Percentiles rank a stretch among this genome's conserved stretches.
Conservation (phyloP, 2,888 invertebrate species). For the Cordilura impudica region DNA sequence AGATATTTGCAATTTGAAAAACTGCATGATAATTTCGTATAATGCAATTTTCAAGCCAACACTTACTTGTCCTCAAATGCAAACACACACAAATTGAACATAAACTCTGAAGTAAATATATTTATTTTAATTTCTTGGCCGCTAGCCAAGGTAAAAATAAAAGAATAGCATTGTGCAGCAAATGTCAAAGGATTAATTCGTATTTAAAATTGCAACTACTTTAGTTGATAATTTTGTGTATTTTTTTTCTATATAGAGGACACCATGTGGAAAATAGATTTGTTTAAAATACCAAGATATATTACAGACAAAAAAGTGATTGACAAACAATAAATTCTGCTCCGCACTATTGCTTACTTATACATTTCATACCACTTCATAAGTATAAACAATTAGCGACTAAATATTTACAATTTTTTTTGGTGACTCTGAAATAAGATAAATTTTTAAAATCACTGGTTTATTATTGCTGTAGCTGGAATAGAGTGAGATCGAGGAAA, state of each 20-base stretch:
- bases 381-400: no score
- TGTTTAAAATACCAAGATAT: not conserved
- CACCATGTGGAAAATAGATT: not conserved
- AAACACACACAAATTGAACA: constrained; percentile 27
- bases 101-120: constrained; percentile 16
- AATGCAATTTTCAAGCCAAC: constrained; percentile 54
- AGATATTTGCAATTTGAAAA: constrained; percentile 44
- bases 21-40: constrained; percentile 4
- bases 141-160: constrained; percentile 57
- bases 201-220: constrained; percentile 41
- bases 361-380: no score
- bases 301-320: no score
- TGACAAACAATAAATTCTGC: no score
- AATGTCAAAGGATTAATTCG: constrained; percentile 60
- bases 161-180: constrained; percentile 33
- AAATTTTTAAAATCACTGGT: no score
- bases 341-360: no score
- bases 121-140: constrained; percentile 50
- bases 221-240: constrained; percentile 22
- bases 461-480: no score
- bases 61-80: constrained; percentile 32
- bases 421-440: no score
- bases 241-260: not conserved
- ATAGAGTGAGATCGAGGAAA: no score
- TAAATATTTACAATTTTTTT: no score